Evolutionary conservation across 2,113 vertebrate genomes (phyloP).

Genomic region (Ameiurus melas): DNA sequence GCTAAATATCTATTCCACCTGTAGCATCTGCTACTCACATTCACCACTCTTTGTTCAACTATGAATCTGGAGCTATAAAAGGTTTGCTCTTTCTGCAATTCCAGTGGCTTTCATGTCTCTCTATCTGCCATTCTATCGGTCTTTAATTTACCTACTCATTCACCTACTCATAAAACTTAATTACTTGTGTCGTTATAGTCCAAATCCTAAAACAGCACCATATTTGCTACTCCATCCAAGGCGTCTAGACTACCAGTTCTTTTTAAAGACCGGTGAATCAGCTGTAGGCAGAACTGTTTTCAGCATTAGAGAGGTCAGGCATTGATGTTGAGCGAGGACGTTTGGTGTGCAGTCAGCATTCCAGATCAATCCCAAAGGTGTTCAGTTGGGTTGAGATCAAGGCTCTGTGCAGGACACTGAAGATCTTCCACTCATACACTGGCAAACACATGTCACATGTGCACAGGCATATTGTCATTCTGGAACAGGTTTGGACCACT

Average conservation of each 20-base stretch:
- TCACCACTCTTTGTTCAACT: constrained; percentile 1
- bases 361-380: not conserved
- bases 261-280: not conserved
- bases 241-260: not conserved
- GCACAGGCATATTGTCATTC: not conserved
- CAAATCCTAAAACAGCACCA: constrained; percentile 1
- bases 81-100: not conserved
- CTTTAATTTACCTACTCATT: not conserved
- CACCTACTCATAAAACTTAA: not conserved
- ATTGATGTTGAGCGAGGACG: not conserved
- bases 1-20: constrained; percentile 28
- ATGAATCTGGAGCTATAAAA: not conserved
- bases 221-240: not conserved
- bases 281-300: not conserved
- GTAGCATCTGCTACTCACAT: constrained; percentile 12
- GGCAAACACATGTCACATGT: not conserved
- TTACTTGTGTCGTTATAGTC: constrained; percentile 9
- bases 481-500: not conserved
- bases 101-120: not conserved
- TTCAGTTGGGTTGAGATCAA: not conserved
- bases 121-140: constrained; percentile 2
- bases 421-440: not conserved
- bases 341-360: not conserved
- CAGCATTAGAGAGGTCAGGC: not conserved
- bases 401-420: not conserved